These are phyloP conservation scores for Seira ritae DNA, from an alignment of 2,888 invertebrate species.

Conservation along the genomic window DNA sequence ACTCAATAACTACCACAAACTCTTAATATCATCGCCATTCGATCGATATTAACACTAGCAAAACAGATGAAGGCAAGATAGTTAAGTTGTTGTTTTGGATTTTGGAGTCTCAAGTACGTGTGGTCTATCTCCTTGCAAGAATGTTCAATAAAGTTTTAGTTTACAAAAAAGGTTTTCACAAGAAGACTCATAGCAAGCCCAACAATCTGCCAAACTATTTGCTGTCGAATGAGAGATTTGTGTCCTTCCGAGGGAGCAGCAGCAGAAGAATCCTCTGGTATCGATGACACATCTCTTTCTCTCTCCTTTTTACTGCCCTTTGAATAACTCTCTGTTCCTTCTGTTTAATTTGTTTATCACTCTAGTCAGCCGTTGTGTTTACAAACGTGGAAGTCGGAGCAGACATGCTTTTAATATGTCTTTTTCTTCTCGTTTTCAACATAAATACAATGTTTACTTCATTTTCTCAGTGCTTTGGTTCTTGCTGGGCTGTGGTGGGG, in stretches of 20 bases:
- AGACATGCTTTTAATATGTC: background rate
- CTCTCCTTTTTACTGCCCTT: background rate
- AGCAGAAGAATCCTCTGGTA: conserved; percentile 42
- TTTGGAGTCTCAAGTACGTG: too few relatives aligned
- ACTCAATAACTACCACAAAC: too few relatives aligned
- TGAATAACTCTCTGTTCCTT: background rate
- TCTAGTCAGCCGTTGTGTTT: conserved; percentile 41
- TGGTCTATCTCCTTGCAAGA: too few relatives aligned
- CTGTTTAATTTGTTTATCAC: conserved; percentile 46
- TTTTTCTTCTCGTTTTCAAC: background rate
- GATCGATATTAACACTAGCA: too few relatives aligned
- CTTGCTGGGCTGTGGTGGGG: too few relatives aligned
- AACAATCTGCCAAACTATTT: background rate
- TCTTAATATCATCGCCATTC: too few relatives aligned
- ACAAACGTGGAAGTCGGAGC: conserved; percentile 17
- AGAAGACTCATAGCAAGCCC: background rate
- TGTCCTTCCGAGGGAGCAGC: conserved; percentile 49
- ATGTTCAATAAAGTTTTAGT: too few relatives aligned
- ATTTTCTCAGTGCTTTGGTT: background rate
- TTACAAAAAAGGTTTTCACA: too few relatives aligned
- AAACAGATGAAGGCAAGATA: too few relatives aligned
- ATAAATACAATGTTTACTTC: background rate
- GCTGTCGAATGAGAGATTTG: conserved; percentile 48
- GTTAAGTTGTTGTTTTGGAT: too few relatives aligned
- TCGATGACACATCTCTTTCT: conserved; percentile 54